Conservation (phyloP, 2,888 invertebrate genomes). For the Acleris sparsana region DNA sequence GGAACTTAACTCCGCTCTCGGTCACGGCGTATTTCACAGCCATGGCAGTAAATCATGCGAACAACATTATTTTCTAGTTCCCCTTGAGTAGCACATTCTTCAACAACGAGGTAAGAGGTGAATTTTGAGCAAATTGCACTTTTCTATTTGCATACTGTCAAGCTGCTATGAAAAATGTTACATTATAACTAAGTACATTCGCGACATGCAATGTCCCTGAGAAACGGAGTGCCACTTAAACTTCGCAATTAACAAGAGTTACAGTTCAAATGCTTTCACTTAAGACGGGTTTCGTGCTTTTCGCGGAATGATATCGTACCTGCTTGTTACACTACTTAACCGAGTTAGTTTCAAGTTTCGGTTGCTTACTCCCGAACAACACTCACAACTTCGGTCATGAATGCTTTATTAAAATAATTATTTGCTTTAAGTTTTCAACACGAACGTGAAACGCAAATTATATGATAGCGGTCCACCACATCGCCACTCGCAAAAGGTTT, state of each 20-base stretch:
- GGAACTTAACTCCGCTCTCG: slow-evolving; percentile 8
- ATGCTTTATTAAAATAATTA: no score
- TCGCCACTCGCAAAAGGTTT: slow-evolving; percentile 3
- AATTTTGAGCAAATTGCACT: slow-evolving; percentile 26
- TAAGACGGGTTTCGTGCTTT: slow-evolving; percentile 23
- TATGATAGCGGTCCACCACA: no score
- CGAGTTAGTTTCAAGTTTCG: slow-evolving; percentile 11
- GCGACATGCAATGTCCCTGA: slow-evolving; percentile 31
- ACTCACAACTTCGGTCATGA: background rate
- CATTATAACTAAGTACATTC: slow-evolving; percentile 9
- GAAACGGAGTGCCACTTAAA: slow-evolving; percentile 14
- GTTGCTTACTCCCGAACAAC: background rate
- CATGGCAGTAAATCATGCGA: slow-evolving; percentile 30
- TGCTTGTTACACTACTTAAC: slow-evolving; percentile 13
- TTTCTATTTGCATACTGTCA: slow-evolving; percentile 30
- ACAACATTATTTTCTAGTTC: slow-evolving; percentile 33
- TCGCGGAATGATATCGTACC: slow-evolving; percentile 29
- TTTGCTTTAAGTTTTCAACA: no score
- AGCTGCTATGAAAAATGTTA: slow-evolving; percentile 20
- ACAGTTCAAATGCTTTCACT: slow-evolving; percentile 33
- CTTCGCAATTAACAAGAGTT: slow-evolving; percentile 35
- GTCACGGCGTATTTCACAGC: slow-evolving; percentile 26
- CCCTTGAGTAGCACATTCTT: slow-evolving; percentile 12
- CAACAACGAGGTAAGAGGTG: slow-evolving; percentile 8
- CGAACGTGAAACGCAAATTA: background rate